A percentile compares a stretch with the other conserved stretches of the same genome.
These are phyloP conservation scores for Candoia aspera DNA, from an alignment of 2,113 vertebrate species.

Conservation along the genomic window DNA sequence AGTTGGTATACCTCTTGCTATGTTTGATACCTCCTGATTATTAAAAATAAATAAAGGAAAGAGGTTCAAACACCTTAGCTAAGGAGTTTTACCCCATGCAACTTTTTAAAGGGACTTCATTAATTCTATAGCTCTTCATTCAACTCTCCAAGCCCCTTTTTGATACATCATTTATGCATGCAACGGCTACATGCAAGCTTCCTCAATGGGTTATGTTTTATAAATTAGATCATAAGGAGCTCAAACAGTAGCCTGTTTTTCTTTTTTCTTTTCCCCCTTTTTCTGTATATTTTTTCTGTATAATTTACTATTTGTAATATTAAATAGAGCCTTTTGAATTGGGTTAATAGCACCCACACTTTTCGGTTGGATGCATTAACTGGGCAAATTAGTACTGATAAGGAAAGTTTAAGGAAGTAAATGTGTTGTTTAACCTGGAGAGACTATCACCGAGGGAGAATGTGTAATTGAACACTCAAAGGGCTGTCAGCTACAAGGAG, in stretches of 20 bases:
- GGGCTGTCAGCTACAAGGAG: neutral
- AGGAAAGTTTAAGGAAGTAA: neutral
- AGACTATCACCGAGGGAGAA: neutral
- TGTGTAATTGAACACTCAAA: neutral
- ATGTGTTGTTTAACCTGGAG: neutral
- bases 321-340: neutral
- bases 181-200: neutral
- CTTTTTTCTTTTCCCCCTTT: fast-evolving
- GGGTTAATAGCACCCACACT: neutral
- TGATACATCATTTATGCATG: slow-evolving; percentile 5
- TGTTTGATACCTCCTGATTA: neutral
- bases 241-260: neutral
- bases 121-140: neutral
- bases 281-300: neutral
- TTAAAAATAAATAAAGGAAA: neutral
- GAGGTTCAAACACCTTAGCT: neutral
- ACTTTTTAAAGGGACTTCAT: slow-evolving; percentile 29
- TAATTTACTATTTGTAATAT: slow-evolving; percentile 5
- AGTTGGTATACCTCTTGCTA: neutral
- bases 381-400: too few species aligned
- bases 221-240: neutral
- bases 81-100: neutral
- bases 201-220: neutral
- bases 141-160: neutral
- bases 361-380: neutral